Evolutionary conservation across 2,888 invertebrate genomes (phyloP), one percentile per base, ranked within the genome.

Genomic region (Pristionchus entomophagus): DNA sequence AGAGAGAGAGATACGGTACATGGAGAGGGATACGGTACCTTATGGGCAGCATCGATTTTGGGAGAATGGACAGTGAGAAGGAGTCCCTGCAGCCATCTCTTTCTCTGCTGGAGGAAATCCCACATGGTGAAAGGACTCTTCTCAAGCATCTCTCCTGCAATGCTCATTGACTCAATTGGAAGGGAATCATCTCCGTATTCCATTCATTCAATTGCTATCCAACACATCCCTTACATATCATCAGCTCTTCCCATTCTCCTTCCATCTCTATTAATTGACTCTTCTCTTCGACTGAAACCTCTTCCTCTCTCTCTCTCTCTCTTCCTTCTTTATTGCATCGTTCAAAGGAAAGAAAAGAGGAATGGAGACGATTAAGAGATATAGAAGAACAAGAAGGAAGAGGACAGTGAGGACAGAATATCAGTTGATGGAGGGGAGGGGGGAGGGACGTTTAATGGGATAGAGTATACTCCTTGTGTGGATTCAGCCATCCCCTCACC

Each of bases 141-240:
- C 94, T 98, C 98, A 96, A 97, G 97, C 98, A 98, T 98, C 95
- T 98, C 98, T 81, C 98, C 91, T 92, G 49, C n/a, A n/a, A n/a
- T n/a, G n/a, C n/a, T n/a, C n/a, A n/a, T n/a, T n/a, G n/a, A n/a
- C n/a, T n/a, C n/a, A n/a, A n/a, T n/a, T n/a, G n/a, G n/a, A n/a
- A n/a, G n/a, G n/a, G n/a, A n/a, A 90, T 56, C 56, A 22, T 56
- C 56, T 22, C 19, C 56, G 5, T 56, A 56, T 56, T n/a, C 56
- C 56, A 45, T 14, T 56, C 56, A 56, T 56, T 56, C 45, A 45
- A 45, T 6, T 10, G 45, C 45, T 10, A 6, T 45, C 45, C 6
- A 45, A 14, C 14, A 45, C n/a, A n/a, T n/a, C n/a, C n/a, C 19
- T 17, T 56, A 56, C 14, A 17, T 22, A 22, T 56, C 56, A 5